A percentile compares a stretch with the other conserved stretches of the same genome.
Conservation (phyloP, 2,797 vertebrate species). For the Pantherophis alleghaniensis region DNA sequence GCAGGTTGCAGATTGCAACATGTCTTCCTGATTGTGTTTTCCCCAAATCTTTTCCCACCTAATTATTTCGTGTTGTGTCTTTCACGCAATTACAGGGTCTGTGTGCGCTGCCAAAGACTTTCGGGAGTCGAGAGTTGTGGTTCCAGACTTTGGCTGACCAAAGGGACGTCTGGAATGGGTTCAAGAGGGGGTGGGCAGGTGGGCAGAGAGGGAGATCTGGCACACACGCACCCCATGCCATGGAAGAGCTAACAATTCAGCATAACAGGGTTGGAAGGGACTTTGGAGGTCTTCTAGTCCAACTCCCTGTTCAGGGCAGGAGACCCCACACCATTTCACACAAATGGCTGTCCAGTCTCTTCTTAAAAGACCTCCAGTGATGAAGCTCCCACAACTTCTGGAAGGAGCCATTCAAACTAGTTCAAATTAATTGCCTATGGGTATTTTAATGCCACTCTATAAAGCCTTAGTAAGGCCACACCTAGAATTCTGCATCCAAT, state of each 20-base stretch:
- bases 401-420: too few relatives aligned
- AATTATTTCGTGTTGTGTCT: too few relatives aligned
- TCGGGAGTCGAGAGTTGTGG: background rate
- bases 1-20: background rate
- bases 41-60: background rate
- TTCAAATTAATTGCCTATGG: too few relatives aligned
- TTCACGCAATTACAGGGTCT: background rate
- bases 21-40: background rate
- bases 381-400: too few relatives aligned
- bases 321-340: too few relatives aligned
- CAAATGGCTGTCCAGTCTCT: too few relatives aligned
- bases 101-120: background rate
- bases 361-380: too few relatives aligned
- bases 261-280: background rate
- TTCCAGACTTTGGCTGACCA: background rate
- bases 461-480: too few relatives aligned
- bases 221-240: background rate
- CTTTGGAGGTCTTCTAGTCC: too few relatives aligned
- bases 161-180: background rate
- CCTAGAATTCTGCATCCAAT: too few relatives aligned
- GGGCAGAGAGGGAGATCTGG: background rate
- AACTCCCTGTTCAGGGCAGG: too few relatives aligned
- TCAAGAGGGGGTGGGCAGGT: accelerated
- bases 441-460: too few relatives aligned
- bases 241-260: background rate